Evolutionary conservation across 2,797 vertebrate genomes (phyloP), one percentile per base, ranked within the genome.

Genomic region (Hydrocynus forskahlii): DNA sequence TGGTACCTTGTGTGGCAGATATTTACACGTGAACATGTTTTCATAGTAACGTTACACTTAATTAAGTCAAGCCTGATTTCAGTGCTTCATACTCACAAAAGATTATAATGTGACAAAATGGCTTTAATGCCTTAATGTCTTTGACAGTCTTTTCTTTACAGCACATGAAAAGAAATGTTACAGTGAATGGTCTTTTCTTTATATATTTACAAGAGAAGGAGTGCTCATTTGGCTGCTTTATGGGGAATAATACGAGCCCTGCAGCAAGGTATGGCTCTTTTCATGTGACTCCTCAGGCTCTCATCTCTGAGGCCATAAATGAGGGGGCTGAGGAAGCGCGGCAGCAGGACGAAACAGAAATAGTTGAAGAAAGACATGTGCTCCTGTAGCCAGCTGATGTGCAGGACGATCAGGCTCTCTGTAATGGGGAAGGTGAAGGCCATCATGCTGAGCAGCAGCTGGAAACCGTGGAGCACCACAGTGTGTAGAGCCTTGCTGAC

Each of bases 241-340:
- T 69, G 66, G 14, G 48, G 67, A 19, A 25, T 52, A 72, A 71
- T 9, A n/a, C 7, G 14, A 12, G 57, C 14, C 45, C 54, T 83
- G 76, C 60, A 88, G 81, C 85, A 89, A 63, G 81, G 64, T 10
- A 93, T 64, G 0, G n/a, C 66, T 81, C 85, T 90, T 40, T 64
- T 19, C 4, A 93, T 87, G 82, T 88, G 82, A 12, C 16, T 73
- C 43, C 88, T 89, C 7, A 95, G 85, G 45, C 35, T 88, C 84
- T 92, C 87, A 78, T 94, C 94, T 55, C 94, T 89, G 9, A 94
- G 87, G 78, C 93, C 92, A 0, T 94, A 94, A 76, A 95, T 94
- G 74, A 95, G 91, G 0, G 94, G 93, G 73, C 92, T 94, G 69
- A 94, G 92, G 45, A 94, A 92, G 45, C 92, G 92, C 0, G 94